Conservation (phyloP, 2,888 invertebrate genomes). For the Hedya salicella region DNA sequence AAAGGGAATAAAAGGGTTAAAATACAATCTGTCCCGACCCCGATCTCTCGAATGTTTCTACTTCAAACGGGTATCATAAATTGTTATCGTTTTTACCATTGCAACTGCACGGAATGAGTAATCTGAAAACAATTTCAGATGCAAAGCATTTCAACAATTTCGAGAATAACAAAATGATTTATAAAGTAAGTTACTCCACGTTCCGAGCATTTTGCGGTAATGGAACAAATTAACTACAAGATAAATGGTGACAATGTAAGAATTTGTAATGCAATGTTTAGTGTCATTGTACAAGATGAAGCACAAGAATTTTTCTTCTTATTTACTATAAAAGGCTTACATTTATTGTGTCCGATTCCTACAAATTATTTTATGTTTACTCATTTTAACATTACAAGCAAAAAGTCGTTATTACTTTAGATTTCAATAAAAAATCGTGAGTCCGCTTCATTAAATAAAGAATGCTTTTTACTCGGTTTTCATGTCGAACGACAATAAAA, state of each 20-base stretch:
- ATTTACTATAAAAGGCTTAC: too few species aligned
- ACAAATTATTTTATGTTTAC: too few species aligned
- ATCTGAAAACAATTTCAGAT: slow-evolving; percentile 22
- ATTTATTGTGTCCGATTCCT: too few species aligned
- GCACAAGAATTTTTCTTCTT: not conserved
- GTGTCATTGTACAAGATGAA: not conserved
- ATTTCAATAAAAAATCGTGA: too few species aligned
- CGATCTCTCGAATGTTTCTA: not conserved
- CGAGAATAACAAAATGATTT: slow-evolving; percentile 41
- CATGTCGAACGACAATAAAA: too few species aligned
- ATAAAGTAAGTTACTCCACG: slow-evolving; percentile 31
- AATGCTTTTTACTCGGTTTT: too few species aligned
- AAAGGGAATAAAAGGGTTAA: slow-evolving; percentile 3
- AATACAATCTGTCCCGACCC: not conserved
- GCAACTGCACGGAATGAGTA: slow-evolving; percentile 24
- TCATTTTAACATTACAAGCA: too few species aligned
- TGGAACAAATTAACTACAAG: slow-evolving; percentile 52
- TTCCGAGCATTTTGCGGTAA: slow-evolving; percentile 34
- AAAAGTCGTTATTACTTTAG: too few species aligned
- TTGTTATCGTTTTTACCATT: slow-evolving; percentile 11
- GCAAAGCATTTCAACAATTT: slow-evolving; percentile 17
- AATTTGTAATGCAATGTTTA: slow-evolving; percentile 44
- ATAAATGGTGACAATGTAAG: slow-evolving; percentile 50
- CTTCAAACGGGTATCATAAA: not conserved
- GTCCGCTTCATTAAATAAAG: too few species aligned